Conservation (phyloP, 2,797 vertebrate species). For the Gambusia yucatana region DNA sequence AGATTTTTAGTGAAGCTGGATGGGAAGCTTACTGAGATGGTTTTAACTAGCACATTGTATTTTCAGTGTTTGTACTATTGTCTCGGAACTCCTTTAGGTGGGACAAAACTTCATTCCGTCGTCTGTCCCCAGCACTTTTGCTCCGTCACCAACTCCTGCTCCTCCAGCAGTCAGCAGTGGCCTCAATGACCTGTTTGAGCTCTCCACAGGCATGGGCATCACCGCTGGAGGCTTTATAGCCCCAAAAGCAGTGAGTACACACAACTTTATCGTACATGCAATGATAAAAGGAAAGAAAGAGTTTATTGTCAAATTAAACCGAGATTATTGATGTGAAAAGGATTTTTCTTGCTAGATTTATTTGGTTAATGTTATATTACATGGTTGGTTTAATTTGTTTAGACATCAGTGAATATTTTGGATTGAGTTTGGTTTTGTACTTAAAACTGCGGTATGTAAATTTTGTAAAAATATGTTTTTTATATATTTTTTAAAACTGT, state of each 20-base stretch:
- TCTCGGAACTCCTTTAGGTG: conserved; percentile 79
- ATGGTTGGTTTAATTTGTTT: neutral
- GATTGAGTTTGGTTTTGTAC: neutral
- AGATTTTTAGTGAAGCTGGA: neutral
- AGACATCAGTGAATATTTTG: neutral
- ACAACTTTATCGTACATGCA: too few species aligned
- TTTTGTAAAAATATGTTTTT: too few species aligned
- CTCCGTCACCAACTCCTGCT: conserved; percentile 95
- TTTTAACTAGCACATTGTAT: neutral
- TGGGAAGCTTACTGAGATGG: neutral
- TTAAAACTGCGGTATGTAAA: too few species aligned
- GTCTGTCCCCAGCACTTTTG: conserved; percentile 93
- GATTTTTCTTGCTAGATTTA: neutral
- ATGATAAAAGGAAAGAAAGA: neutral
- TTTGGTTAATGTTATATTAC: neutral
- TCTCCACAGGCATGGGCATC: conserved; percentile 93
- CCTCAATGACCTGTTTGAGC: conserved; percentile 96
- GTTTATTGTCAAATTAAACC: neutral
- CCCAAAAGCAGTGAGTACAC: conserved; percentile 89
- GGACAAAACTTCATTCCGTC: conserved; percentile 97
- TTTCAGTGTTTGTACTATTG: conserved; percentile 20
- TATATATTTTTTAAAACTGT: too few species aligned
- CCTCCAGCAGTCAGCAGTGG: conserved; percentile 92
- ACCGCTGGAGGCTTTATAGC: conserved; percentile 89
- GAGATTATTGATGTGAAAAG: neutral